phyloP scores from a whole-genome alignment of 2,888 invertebrate genomes.

The Vesta saturnalis region DNA sequence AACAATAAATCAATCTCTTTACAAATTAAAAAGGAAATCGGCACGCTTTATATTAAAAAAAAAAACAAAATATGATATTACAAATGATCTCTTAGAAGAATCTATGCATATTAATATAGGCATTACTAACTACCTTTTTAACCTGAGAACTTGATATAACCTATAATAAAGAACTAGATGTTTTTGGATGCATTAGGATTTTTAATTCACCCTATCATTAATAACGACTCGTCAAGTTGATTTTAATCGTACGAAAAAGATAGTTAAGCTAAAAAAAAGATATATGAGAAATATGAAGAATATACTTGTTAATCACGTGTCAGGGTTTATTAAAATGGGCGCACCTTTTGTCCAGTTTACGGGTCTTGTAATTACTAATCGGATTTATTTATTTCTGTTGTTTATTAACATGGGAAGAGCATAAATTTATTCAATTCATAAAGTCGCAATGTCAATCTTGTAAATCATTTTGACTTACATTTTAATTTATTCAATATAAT shows the following conservation, averaged over 20 bases:
- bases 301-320: slow-evolving; percentile 56
- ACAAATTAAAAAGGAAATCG: slow-evolving; percentile 39
- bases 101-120: slow-evolving; percentile 53
- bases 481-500: slow-evolving; percentile 10
- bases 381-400: slow-evolving; percentile 50
- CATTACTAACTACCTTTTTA: slow-evolving; percentile 35
- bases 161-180: slow-evolving; percentile 30
- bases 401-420: slow-evolving; percentile 41
- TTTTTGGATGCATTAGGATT: slow-evolving; percentile 45
- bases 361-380: slow-evolving; percentile 48
- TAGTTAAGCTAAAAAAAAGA: slow-evolving; percentile 41
- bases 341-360: slow-evolving; percentile 47
- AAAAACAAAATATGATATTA: slow-evolving; percentile 43
- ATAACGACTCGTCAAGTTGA: slow-evolving; percentile 43
- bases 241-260: slow-evolving; percentile 38
- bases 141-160: slow-evolving; percentile 18
- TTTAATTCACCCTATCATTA: slow-evolving; percentile 47
- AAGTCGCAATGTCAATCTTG: not conserved
- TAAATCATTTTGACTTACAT: not conserved
- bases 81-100: slow-evolving; percentile 49
- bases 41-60: slow-evolving; percentile 32
- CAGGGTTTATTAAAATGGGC: slow-evolving; percentile 56
- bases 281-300: slow-evolving; percentile 39
- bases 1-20: not conserved
- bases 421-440: not conserved